Base-by-base conservation (phyloP, 2,113 vertebrate genomes). In the Tiliqua scincoides region DNA sequence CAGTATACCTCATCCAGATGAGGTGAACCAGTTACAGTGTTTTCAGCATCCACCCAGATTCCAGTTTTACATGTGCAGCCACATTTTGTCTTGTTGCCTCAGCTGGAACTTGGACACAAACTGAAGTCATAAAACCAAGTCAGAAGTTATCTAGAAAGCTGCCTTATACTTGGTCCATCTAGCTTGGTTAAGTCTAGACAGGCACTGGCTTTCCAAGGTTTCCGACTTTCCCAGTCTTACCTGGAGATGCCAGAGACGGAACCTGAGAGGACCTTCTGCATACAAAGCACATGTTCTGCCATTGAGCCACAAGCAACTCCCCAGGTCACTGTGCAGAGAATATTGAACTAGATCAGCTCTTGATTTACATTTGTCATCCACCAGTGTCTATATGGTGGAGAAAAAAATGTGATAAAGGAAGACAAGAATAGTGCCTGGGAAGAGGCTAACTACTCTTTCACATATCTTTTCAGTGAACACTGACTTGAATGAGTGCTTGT, bases 311-410 rank as follows among this genome's bases (percentile, higher is more conserved):
- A 48, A 48, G 4, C 43, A 8, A 48, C 8, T 48, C 43, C 4
- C 43, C 43, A 74, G 61, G 37, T 48, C 43, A 48, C 43, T 48
- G 43, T 48, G 43, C 43, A 43, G 20, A 84, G 57, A 32, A 65
- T 43, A 65, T 35, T 3, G 37, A 68, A 1, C 15, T 79, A 18
- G 85, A 12, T 12, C 6, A 9, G 35, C 70, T 20, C 83, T 87
- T 77, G 85, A 91, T 76, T 83, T 77, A 85, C 89, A 85, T 84
- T 32, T 6, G 62, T 79, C 84, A 76, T 83, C 84, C 91, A 82
- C 68, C 85, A 91, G 80, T 62, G 11, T 52, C 79, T 80, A 83
- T 68, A 77, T 21, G 86, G 81, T 59, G 35, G 87, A 23, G 75
- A 30, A 30, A 84, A n/a, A 74, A 4, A 91, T 43, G 5, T 18